Evolutionary conservation across 2,888 invertebrate genomes (phyloP), one percentile per base, ranked within the genome.

Genomic region (Tribolium freemani): DNA sequence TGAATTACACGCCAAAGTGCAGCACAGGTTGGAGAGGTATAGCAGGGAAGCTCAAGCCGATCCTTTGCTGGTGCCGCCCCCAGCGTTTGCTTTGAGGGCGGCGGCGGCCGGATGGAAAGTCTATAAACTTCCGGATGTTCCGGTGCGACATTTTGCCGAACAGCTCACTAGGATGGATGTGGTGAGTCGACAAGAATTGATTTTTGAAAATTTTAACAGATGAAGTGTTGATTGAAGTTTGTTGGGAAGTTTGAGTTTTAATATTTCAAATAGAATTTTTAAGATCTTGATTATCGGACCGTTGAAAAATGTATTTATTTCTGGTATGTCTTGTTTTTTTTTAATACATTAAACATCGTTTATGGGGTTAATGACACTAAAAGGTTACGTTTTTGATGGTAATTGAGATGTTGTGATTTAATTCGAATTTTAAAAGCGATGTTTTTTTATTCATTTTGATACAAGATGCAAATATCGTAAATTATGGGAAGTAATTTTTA

Each of bases 101-200:
- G 75, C 76, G 79, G 69, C 86, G 79, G 75, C 81, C 76, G 78
- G 87, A 81, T 85, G 86, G 86, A 81, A 83, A 66, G 88, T 89
- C 74, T 95, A 94, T 87, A 91, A 92, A 75, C 92, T 96, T 86
- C 95, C 95, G 67, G 93, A 95, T 85, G 93, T 96, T 79, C 94
- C 95, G 70, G 94, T 94, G 81, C 91, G 94, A 26, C 96, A 95
- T 86, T 97, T 99, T 88, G 99, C 99, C 78, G 97, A 98, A 86
- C 99, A 99, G 88, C 91, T 99, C 80, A 99, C 99, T 26, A 92
- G 96, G 80, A 97, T 97, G 93, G 99, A 99, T 88, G 95, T 96
- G 89, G 93, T 93, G 86, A 88, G 88, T 85, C 48, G 38, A n/a
- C 8, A 2, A 48, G 48, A 16, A 11, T 11, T 69, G 10, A 61